Conservation (phyloP, 1,140 invertebrate species). For the Drosophila ficusphila region DNA sequence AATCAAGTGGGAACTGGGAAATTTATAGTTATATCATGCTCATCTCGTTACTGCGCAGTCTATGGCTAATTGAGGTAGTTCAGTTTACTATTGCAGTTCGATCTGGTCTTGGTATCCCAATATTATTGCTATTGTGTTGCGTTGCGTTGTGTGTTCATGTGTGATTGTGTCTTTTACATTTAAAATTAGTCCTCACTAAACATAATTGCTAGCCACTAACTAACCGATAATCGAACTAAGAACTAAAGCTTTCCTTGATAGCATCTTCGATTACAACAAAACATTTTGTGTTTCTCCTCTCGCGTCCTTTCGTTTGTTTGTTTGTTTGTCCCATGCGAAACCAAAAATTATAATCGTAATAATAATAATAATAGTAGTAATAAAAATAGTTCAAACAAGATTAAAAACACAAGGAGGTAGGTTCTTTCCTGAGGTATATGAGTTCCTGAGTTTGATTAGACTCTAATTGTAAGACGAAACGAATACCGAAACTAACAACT, state of each 20-base stretch:
- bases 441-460: constrained; percentile 80
- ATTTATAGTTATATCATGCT: constrained; percentile 24
- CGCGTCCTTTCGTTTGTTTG: constrained; percentile 6
- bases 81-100: constrained; percentile 83
- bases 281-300: constrained; percentile 27
- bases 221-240: constrained; percentile 49
- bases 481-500: constrained; percentile 35
- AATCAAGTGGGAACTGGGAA: constrained; percentile 4
- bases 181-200: constrained; percentile 28
- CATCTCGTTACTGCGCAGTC: constrained; percentile 66
- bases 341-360: constrained; percentile 49
- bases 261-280: constrained; percentile 69
- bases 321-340: constrained; percentile 36
- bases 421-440: constrained; percentile 82
- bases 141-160: constrained; percentile 22
- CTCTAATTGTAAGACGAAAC: constrained; percentile 45
- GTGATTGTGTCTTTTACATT: constrained; percentile 36
- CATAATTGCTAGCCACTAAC: constrained; percentile 7
- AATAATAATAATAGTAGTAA: constrained; percentile 30
- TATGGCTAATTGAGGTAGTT: constrained; percentile 83
- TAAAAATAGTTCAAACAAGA: constrained; percentile 38
- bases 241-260: constrained; percentile 66
- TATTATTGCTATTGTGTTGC: constrained; percentile 66
- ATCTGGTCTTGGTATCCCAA: constrained; percentile 53
- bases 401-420: constrained; percentile 62